phyloP scores from a whole-genome alignment of 2,888 invertebrate genomes.

The Chorisops tibialis region DNA sequence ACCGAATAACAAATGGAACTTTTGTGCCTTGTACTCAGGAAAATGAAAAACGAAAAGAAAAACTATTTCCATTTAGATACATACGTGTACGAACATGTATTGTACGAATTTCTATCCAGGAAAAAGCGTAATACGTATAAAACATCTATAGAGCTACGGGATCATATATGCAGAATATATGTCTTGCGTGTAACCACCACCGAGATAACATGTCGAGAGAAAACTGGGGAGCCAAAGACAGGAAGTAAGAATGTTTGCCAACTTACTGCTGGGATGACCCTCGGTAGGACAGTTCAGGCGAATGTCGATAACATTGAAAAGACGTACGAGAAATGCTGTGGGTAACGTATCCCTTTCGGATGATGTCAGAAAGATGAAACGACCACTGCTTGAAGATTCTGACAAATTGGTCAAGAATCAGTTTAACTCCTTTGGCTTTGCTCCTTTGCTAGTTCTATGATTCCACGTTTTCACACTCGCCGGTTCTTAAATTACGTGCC shows the following conservation, averaged over 20 bases:
- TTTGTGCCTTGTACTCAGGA: not conserved
- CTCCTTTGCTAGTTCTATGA: too few relatives aligned
- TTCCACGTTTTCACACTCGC: too few relatives aligned
- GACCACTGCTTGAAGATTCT: not conserved
- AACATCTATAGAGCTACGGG: too few relatives aligned
- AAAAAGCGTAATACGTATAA: too few relatives aligned
- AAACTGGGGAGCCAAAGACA: slow-evolving; percentile 3
- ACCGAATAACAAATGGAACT: slow-evolving; percentile 6
- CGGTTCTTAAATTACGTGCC: too few relatives aligned
- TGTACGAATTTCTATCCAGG: too few relatives aligned
- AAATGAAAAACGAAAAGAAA: slow-evolving; percentile 5
- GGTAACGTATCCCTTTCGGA: not conserved
- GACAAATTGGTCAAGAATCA: slow-evolving; percentile 8
- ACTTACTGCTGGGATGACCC: slow-evolving; percentile 5
- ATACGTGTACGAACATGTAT: too few relatives aligned
- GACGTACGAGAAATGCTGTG: too few relatives aligned
- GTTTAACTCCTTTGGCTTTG: slow-evolving; percentile 3
- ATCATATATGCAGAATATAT: too few relatives aligned
- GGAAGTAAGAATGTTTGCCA: slow-evolving; percentile 18
- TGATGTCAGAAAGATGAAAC: not conserved
- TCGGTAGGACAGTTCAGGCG: too few relatives aligned
- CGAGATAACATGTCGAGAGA: not conserved
- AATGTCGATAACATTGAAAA: slow-evolving; percentile 3
- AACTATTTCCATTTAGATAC: too few relatives aligned
- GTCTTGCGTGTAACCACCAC: too few relatives aligned